Evolutionary conservation across 2,888 invertebrate species (phyloP).

Genomic region (Drosophila buzzatii): DNA sequence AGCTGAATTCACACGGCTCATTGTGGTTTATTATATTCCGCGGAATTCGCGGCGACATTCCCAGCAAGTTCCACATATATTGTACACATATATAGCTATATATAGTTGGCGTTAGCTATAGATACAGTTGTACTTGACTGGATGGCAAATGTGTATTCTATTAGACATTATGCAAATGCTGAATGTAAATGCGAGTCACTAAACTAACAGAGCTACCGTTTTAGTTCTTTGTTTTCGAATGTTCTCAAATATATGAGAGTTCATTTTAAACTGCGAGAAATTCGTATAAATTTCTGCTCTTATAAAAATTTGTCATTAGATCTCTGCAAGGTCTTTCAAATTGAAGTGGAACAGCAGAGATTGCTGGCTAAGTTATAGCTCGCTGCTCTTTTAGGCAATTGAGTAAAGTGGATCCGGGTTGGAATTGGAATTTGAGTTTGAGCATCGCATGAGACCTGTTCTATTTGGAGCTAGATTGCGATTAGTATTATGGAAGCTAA

Average conservation of each 20-base stretch:
- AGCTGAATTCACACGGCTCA: constrained; percentile 77
- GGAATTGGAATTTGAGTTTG: constrained; percentile 2
- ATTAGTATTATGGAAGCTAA: not conserved
- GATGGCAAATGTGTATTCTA: constrained; percentile 6
- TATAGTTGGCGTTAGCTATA: constrained; percentile 12
- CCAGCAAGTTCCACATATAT: constrained; percentile 61
- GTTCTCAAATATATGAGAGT: not conserved
- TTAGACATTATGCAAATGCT: constrained; percentile 18
- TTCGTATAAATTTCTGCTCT: not conserved
- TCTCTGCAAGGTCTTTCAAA: not conserved
- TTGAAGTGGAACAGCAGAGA: not conserved
- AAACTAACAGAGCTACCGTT: constrained; percentile 4
- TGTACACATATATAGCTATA: constrained; percentile 1
- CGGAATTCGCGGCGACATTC: constrained; percentile 76
- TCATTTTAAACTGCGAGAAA: not conserved
- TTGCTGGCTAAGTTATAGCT: not conserved
- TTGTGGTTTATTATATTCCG: constrained; percentile 65
- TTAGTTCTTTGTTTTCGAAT: not conserved
- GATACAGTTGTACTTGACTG: constrained; percentile 48
- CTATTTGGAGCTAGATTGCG: not conserved
- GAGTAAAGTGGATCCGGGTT: constrained; percentile 10
- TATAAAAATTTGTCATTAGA: not conserved
- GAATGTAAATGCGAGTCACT: constrained; percentile 11
- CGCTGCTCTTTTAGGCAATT: not conserved
- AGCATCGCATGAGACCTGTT: not conserved